phyloP scores from a whole-genome alignment of 2,113 vertebrate genomes.

The Hassar affinis region DNA sequence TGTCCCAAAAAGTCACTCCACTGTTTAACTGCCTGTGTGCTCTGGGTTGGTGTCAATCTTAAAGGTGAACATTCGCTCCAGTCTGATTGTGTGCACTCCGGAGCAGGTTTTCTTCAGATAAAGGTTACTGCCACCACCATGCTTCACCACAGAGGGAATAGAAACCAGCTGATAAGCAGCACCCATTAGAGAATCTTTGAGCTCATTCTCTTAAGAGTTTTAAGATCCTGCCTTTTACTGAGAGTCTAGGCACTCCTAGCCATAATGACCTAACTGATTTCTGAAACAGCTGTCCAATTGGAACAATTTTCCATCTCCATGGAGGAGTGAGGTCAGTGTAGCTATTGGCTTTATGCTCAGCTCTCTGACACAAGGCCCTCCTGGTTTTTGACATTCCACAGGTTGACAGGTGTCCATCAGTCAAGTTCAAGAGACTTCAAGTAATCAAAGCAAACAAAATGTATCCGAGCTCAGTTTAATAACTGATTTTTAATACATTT shows the following conservation, averaged over 20 bases:
- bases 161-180: background rate
- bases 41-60: no score
- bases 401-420: no score
- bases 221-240: no score
- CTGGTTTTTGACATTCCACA: no score
- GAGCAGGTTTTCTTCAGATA: background rate
- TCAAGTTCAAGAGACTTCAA: background rate
- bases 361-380: background rate
- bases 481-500: background rate
- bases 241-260: background rate
- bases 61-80: no score
- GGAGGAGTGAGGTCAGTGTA: background rate
- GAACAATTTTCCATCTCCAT: background rate
- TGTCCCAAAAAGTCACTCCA: background rate
- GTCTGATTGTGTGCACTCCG: no score
- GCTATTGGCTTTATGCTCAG: background rate
- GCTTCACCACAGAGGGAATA: background rate
- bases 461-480: no score
- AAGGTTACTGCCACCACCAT: background rate
- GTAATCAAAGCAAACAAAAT: background rate
- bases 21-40: background rate
- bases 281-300: background rate
- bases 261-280: background rate
- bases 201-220: background rate
- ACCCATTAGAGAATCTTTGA: background rate